Evolutionary conservation across 2,797 vertebrate genomes (phyloP).

Genomic region (Poeciliopsis gracilis): DNA sequence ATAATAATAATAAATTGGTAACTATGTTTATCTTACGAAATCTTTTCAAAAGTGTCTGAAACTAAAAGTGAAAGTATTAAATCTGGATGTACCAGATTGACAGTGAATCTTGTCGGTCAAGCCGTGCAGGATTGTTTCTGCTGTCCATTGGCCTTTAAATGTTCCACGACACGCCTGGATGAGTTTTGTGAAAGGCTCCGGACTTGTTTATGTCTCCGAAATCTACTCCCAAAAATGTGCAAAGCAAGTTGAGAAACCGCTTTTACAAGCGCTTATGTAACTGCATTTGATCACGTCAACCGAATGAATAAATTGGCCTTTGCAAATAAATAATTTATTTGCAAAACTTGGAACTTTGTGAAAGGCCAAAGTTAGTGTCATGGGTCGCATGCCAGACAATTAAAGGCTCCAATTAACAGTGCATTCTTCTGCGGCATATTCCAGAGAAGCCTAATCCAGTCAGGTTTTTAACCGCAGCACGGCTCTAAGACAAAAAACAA

Average conservation of each 20-base stretch:
- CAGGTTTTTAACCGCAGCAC: neutral
- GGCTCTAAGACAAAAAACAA: neutral
- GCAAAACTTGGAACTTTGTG: neutral
- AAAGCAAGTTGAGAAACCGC: neutral
- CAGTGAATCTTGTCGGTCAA: neutral
- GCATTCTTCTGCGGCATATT: neutral
- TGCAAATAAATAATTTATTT: neutral
- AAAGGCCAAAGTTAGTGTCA: neutral
- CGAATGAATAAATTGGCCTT: neutral
- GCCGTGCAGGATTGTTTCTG: neutral
- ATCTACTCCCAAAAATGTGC: neutral
- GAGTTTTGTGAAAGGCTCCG: neutral
- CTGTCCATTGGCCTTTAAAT: neutral
- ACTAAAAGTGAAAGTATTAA: conserved; percentile 1
- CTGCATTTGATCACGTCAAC: neutral
- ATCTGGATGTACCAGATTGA: neutral
- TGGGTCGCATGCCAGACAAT: neutral
- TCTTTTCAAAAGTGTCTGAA: neutral
- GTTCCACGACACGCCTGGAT: neutral
- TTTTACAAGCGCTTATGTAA: neutral
- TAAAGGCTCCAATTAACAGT: neutral
- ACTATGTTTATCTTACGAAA: neutral
- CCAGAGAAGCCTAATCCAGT: neutral
- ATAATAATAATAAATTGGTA: neutral
- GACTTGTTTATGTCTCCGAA: neutral